These are phyloP conservation scores for Conomelus anceps DNA, from an alignment of 2,888 invertebrate species.

Conservation along the genomic window DNA sequence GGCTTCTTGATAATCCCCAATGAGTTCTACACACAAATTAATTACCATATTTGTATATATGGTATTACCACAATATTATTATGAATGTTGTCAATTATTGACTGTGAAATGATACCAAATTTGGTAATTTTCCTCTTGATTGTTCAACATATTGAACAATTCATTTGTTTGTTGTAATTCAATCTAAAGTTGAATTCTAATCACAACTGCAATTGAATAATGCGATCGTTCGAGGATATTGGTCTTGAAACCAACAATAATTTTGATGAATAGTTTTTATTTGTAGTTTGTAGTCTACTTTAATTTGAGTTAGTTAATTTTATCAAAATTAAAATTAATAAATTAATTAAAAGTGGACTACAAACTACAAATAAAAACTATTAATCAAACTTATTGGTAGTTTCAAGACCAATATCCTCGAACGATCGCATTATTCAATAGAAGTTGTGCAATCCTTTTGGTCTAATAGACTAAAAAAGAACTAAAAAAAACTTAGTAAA, in stretches of 20 bases:
- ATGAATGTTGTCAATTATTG: background rate
- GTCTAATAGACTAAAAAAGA: too few species aligned
- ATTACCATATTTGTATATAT: background rate
- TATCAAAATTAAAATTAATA: too few species aligned
- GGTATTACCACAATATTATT: background rate
- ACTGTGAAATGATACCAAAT: background rate
- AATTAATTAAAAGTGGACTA: too few species aligned
- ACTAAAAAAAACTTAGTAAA: too few species aligned
- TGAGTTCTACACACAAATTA: background rate
- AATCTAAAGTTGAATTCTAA: background rate
- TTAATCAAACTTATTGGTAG: too few species aligned
- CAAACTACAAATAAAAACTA: too few species aligned
- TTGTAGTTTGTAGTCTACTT: too few species aligned
- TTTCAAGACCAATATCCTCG: background rate
- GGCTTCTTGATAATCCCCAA: background rate
- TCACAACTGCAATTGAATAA: background rate
- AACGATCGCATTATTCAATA: background rate
- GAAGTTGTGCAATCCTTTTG: too few species aligned
- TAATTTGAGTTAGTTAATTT: too few species aligned
- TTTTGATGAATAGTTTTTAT: too few species aligned
- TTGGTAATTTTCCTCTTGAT: background rate
- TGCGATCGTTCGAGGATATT: background rate
- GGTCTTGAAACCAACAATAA: too few species aligned
- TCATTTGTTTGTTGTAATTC: background rate
- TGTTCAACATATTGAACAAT: background rate